phyloP scores from a whole-genome alignment of 1,140 invertebrate species.

The Paraescarpia echinospica region DNA sequence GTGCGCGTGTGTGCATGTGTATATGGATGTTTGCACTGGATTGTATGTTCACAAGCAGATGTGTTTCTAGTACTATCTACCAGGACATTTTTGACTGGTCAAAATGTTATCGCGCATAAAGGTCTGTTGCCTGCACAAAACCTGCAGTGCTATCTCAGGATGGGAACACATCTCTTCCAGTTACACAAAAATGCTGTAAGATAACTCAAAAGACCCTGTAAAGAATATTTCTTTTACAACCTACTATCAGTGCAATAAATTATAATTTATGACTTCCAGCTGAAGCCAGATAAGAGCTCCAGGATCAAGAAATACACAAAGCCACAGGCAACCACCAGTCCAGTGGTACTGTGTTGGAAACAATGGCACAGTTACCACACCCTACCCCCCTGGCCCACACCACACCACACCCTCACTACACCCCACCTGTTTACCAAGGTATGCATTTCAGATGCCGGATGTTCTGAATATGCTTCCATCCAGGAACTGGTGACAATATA shows the following conservation, averaged over 20 bases:
- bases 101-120: too few relatives aligned
- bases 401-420: neutral
- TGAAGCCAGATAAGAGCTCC: neutral
- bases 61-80: too few relatives aligned
- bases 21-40: too few relatives aligned
- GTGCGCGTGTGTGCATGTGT: too few relatives aligned
- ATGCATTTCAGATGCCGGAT: neutral
- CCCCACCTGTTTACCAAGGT: neutral
- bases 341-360: neutral
- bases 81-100: too few relatives aligned
- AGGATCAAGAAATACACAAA: neutral
- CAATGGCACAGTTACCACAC: neutral
- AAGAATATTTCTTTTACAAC: neutral
- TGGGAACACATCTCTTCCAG: too few relatives aligned
- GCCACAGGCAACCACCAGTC: too few relatives aligned
- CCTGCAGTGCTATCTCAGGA: too few relatives aligned
- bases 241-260: neutral
- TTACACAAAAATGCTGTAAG: neutral
- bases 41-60: too few relatives aligned
- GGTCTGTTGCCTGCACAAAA: too few relatives aligned
- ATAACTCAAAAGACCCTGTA: neutral
- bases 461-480: neutral
- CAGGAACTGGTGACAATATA: neutral
- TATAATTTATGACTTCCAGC: neutral
- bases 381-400: neutral